A percentile compares a stretch with the other conserved stretches of the same genome.
Conservation (phyloP, 2,888 invertebrate genomes). For the Morpho achilles region DNA sequence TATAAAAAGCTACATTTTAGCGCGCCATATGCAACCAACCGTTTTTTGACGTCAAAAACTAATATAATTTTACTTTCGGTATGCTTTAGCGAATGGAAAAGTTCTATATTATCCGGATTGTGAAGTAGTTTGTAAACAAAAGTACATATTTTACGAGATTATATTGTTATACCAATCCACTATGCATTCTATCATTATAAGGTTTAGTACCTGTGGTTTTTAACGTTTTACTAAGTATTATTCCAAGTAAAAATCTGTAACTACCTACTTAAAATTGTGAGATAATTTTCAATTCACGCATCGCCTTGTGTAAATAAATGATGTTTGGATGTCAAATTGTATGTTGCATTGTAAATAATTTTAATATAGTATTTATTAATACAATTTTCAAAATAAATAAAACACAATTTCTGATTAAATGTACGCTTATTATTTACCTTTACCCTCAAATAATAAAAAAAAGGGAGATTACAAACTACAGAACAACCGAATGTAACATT, state of each 20-base stretch:
- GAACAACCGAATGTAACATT: too few relatives aligned
- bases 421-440: constrained; percentile 12
- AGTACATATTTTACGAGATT: constrained; percentile 6
- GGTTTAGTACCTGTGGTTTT: background rate
- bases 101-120: background rate
- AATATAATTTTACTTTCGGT: too few relatives aligned
- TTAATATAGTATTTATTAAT: constrained; percentile 75
- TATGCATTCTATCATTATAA: constrained; percentile 2
- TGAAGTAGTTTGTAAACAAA: constrained; percentile 3
- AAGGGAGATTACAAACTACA: background rate
- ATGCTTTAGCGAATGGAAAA: too few relatives aligned
- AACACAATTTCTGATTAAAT: constrained; percentile 33
- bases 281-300: constrained; percentile 25
- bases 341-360: constrained; percentile 70
- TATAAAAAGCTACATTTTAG: too few relatives aligned
- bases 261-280: constrained; percentile 23
- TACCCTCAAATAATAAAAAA: background rate
- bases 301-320: constrained; percentile 48
- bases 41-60: too few relatives aligned
- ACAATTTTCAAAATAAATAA: constrained; percentile 63
- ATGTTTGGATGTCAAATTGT: constrained; percentile 28
- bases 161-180: constrained; percentile 1
- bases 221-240: constrained; percentile 7
- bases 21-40: too few relatives aligned
- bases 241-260: constrained; percentile 19